Conservation (phyloP, 1,140 invertebrate genomes). For the Stegodyphus mimosarum region DNA sequence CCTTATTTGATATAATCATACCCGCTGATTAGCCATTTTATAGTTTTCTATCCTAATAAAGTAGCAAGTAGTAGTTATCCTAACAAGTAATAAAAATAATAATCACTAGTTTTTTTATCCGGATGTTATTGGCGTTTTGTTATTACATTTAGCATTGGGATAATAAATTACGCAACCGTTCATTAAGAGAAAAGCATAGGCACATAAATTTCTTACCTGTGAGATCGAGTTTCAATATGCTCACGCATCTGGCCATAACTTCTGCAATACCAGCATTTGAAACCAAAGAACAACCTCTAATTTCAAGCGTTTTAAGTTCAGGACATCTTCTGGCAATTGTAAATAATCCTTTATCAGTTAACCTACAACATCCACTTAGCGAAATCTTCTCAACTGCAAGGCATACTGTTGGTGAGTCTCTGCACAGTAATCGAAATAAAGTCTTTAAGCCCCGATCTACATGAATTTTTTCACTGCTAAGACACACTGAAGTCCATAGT, state of each 20-base stretch:
- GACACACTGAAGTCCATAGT: constrained; percentile 79
- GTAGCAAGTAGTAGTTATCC: no score
- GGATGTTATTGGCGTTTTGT: no score
- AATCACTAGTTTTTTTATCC: no score
- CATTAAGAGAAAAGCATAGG: no score
- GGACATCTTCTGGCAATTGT: constrained; percentile 78
- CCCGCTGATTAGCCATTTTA: no score
- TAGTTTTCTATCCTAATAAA: no score
- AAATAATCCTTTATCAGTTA: constrained; percentile 81
- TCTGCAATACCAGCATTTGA: constrained; percentile 77
- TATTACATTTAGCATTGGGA: no score
- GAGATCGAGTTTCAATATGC: constrained; percentile 79
- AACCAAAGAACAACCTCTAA: constrained; percentile 78
- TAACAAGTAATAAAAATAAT: no score
- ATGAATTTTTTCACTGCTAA: constrained; percentile 76
- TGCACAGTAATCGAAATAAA: constrained; percentile 69
- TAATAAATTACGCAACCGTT: no score
- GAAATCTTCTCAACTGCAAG: constrained; percentile 75
- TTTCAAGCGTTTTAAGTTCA: constrained; percentile 78
- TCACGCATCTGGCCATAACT: constrained; percentile 75
- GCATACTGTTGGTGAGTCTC: constrained; percentile 70
- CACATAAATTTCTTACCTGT: constrained; percentile 72
- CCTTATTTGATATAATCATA: no score
- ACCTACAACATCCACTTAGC: constrained; percentile 77
- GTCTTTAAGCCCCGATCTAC: constrained; percentile 78